Conservation (phyloP, 2,797 vertebrate genomes). For the Gambelia wislizenii region DNA sequence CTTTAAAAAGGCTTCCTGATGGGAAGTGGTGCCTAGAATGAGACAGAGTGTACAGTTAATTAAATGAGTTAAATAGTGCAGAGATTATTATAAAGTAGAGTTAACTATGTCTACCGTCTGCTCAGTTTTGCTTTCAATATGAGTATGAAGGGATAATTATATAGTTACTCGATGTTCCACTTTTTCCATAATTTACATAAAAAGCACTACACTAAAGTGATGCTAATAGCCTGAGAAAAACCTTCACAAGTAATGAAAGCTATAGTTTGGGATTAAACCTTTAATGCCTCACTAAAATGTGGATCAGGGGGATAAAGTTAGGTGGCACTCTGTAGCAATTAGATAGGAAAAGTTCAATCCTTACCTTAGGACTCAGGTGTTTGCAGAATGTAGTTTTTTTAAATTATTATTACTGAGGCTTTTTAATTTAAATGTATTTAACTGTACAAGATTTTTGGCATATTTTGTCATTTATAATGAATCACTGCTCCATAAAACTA, state of each 20-base stretch:
- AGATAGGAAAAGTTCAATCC: background rate
- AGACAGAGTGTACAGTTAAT: constrained; percentile 57
- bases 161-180: constrained; percentile 45
- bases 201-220: constrained; percentile 49
- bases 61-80: constrained; percentile 59
- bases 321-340: background rate
- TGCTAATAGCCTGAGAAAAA: constrained; percentile 60
- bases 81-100: constrained; percentile 65
- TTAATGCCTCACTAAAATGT: constrained; percentile 42
- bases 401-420: background rate
- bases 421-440: constrained; percentile 37
- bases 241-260: constrained; percentile 52
- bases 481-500: background rate
- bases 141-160: constrained; percentile 61
- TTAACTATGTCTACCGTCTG: constrained; percentile 62
- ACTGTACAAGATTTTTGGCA: background rate
- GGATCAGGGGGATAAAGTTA: constrained; percentile 20
- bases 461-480: constrained; percentile 17
- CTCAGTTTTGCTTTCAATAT: constrained; percentile 50
- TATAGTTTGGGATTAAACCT: constrained; percentile 51
- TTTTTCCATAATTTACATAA: constrained; percentile 58
- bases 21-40: constrained; percentile 36
- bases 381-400: background rate
- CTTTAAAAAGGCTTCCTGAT: constrained; percentile 36
- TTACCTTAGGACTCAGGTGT: constrained; percentile 14